Evolutionary conservation across 1,140 invertebrate species (phyloP).

Genomic region (Trypoxylus dichotomus): DNA sequence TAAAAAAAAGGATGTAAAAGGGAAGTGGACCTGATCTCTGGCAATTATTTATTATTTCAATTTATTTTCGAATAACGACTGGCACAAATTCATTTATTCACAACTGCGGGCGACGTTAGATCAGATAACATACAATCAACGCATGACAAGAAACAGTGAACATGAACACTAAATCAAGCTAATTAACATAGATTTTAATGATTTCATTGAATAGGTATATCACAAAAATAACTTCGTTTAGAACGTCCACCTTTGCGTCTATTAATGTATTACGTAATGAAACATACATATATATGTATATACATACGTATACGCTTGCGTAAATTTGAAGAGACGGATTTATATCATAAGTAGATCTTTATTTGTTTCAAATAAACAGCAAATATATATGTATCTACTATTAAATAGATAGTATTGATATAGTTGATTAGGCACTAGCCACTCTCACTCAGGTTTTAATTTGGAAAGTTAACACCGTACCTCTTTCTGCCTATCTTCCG

Average conservation of each 20-base stretch:
- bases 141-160: conserved; percentile 4
- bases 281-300: background rate
- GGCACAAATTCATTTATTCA: conserved; percentile 24
- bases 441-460: too few species aligned
- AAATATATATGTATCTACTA: too few species aligned
- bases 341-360: background rate
- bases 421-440: too few species aligned
- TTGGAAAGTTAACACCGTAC: too few species aligned
- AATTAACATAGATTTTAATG: conserved; percentile 23
- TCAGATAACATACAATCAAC: conserved; percentile 15
- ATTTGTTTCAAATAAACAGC: background rate
- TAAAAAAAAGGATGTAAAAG: background rate
- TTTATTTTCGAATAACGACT: background rate
- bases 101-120: conserved; percentile 14
- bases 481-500: too few species aligned
- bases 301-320: background rate
- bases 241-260: background rate
- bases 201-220: conserved; percentile 21
- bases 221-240: background rate
- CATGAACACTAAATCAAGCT: conserved; percentile 14
- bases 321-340: background rate
- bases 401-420: too few species aligned
- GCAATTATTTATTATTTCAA: conserved; percentile 26
- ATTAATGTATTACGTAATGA: background rate
- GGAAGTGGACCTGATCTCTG: background rate